Percentiles rank a stretch among this genome's conserved stretches.
Evolutionary conservation across 1,140 invertebrate species (phyloP).

Genomic region (Cotesia glomerata): DNA sequence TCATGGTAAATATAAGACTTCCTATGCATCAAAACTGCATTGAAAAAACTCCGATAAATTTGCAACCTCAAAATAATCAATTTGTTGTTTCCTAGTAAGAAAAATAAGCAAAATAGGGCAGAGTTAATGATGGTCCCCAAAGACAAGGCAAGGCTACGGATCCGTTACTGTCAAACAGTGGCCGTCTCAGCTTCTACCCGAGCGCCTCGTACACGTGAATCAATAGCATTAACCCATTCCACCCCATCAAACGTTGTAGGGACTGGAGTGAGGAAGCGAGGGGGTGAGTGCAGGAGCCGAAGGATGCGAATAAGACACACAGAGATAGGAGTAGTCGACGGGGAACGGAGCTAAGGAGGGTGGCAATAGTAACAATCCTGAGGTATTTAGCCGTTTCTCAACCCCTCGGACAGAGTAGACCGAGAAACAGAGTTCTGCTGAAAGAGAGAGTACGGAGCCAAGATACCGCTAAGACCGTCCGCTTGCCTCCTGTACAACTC

Average conservation of each 20-base stretch:
- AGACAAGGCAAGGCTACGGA: conserved; percentile 41
- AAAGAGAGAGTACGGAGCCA: conserved; percentile 43
- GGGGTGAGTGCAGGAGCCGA: conserved; percentile 23
- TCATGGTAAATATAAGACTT: too few species aligned
- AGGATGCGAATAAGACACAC: conserved; percentile 23
- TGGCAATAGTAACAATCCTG: conserved; percentile 64
- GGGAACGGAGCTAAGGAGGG: conserved; percentile 7
- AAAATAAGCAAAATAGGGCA: not conserved
- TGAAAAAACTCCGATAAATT: too few species aligned
- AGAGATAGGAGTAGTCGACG: not conserved
- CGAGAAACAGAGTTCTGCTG: conserved; percentile 50
- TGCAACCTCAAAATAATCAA: not conserved
- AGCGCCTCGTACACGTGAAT: conserved; percentile 61
- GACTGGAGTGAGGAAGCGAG: not conserved
- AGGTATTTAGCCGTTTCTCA: conserved; percentile 61
- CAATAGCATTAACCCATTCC: conserved; percentile 66
- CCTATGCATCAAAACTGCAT: too few species aligned
- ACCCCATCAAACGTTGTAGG: conserved; percentile 55
- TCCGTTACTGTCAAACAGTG: conserved; percentile 64
- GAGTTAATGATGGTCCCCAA: conserved; percentile 6
- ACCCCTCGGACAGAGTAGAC: conserved; percentile 48
- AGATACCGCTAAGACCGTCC: conserved; percentile 62
- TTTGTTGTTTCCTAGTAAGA: not conserved
- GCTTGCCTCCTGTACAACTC: conserved; percentile 45
- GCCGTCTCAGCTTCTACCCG: conserved; percentile 41